Conservation (phyloP, 2,888 invertebrate genomes). For the Tetheella fluctuosa region DNA sequence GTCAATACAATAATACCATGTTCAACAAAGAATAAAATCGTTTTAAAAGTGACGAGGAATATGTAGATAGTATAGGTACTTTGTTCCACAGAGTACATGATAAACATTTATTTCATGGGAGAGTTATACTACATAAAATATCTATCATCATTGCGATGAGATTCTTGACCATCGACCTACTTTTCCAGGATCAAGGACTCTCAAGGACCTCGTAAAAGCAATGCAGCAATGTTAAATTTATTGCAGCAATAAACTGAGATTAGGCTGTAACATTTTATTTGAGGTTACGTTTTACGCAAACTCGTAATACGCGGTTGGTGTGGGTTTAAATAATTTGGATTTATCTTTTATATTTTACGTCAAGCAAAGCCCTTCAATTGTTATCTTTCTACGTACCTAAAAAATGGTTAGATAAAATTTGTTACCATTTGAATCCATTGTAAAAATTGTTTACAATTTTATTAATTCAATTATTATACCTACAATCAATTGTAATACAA, state of each 20-base stretch:
- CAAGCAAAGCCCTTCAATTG: conserved; percentile 18
- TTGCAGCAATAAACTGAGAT: conserved; percentile 63
- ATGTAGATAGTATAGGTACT: too few relatives aligned
- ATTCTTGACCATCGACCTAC: conserved; percentile 53
- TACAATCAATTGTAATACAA: too few relatives aligned
- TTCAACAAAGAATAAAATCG: too few relatives aligned
- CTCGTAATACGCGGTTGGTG: conserved; percentile 39
- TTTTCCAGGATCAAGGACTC: conserved; percentile 54
- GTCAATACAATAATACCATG: too few relatives aligned
- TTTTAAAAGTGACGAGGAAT: too few relatives aligned
- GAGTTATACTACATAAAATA: not conserved
- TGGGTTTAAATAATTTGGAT: conserved; percentile 37
- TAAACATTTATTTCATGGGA: not conserved
- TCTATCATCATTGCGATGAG: not conserved
- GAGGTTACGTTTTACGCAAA: conserved; percentile 59
- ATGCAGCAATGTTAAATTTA: conserved; percentile 64
- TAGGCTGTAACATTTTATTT: conserved; percentile 65
- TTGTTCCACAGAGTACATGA: not conserved
- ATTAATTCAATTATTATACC: too few relatives aligned
- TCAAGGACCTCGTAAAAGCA: conserved; percentile 62
- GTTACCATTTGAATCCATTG: too few relatives aligned
- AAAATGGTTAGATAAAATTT: conserved; percentile 16
- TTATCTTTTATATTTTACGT: conserved; percentile 30
- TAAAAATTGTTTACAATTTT: too few relatives aligned
- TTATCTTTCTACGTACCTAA: not conserved